Evolutionary conservation across 2,113 vertebrate species (phyloP).

Genomic region (Corapipo altera): DNA sequence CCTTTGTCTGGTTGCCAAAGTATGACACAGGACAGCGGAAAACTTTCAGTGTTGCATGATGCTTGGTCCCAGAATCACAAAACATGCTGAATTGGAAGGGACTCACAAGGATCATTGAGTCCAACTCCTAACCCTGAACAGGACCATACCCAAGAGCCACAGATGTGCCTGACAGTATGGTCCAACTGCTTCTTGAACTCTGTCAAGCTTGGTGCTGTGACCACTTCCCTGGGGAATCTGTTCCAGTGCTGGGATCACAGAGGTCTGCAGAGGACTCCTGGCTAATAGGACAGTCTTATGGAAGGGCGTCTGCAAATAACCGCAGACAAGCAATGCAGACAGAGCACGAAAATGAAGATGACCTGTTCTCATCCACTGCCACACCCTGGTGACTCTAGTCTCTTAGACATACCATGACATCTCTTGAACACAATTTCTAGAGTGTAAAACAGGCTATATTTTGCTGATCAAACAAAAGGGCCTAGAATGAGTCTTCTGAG

Average conservation of each 20-base stretch:
- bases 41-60: neutral
- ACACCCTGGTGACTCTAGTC: neutral
- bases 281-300: neutral
- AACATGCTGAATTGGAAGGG: neutral
- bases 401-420: neutral
- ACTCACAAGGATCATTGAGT: neutral
- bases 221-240: neutral
- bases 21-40: neutral
- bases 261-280: neutral
- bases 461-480: neutral
- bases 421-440: neutral
- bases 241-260: neutral
- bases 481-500: neutral
- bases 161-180: neutral
- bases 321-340: neutral
- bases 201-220: neutral
- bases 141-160: neutral
- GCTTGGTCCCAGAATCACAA: neutral
- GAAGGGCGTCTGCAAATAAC: neutral
- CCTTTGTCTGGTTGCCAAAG: neutral
- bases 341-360: neutral
- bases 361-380: neutral
- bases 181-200: neutral
- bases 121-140: neutral
- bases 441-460: neutral